Conservation (phyloP, 2,113 vertebrate genomes). For the Bettongia penicillata region DNA sequence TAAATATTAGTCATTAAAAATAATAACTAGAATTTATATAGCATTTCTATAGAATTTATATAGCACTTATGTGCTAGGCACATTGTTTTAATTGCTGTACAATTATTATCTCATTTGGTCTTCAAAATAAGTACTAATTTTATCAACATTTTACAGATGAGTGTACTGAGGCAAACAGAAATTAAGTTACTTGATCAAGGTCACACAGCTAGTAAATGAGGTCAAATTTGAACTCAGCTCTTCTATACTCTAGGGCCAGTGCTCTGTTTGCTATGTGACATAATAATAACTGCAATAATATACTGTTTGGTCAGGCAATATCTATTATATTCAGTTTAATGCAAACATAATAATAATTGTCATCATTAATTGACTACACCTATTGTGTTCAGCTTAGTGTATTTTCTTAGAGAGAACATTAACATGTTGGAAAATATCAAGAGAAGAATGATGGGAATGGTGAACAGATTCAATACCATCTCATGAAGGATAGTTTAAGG, state of each 20-base stretch:
- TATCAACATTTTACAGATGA: not conserved
- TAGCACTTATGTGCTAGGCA: not conserved
- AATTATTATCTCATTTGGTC: not conserved
- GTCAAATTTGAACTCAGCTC: not conserved
- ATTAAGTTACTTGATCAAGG: not conserved
- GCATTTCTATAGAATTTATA: not conserved
- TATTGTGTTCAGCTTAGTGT: not conserved
- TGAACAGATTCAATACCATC: not conserved
- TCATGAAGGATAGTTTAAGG: not conserved
- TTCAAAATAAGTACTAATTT: not conserved
- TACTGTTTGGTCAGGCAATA: not conserved
- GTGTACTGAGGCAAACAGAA: not conserved
- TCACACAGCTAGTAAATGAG: not conserved
- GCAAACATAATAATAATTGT: not conserved
- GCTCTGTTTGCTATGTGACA: not conserved
- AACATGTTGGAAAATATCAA: not conserved
- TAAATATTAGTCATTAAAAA: not conserved
- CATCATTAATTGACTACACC: not conserved
- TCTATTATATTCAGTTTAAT: not conserved
- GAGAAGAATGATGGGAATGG: not conserved
- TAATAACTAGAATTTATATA: not conserved
- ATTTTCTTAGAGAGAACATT: slow-evolving; percentile 78
- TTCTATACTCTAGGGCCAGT: not conserved
- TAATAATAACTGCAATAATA: not conserved
- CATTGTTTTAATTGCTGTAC: not conserved